phyloP scores from a whole-genome alignment of 2,113 vertebrate genomes.

The Plecotus auritus region DNA sequence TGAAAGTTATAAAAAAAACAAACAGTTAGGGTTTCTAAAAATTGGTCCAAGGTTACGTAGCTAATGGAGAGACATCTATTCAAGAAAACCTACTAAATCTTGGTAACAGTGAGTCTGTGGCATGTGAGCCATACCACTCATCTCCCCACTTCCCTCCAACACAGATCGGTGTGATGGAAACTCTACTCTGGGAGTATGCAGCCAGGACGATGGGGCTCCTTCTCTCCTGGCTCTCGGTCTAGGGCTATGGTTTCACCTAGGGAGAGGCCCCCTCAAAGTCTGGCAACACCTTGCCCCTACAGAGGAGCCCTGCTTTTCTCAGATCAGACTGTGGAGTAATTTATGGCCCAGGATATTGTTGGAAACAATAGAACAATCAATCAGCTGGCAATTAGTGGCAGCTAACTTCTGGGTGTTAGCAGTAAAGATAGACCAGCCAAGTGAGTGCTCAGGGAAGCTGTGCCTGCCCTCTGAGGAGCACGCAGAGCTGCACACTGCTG shows the following conservation, averaged over 20 bases:
- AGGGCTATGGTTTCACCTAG: neutral
- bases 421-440: neutral
- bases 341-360: neutral
- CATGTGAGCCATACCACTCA: neutral
- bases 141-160: fast-evolving
- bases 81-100: neutral
- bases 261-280: neutral
- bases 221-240: neutral
- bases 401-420: neutral
- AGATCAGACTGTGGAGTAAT: neutral
- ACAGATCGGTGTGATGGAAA: neutral
- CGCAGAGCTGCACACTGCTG: neutral
- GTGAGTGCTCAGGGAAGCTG: neutral
- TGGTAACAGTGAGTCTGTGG: neutral
- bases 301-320: neutral
- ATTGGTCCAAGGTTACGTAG: neutral
- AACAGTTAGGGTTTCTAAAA: neutral
- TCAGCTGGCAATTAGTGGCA: neutral
- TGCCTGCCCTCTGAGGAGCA: neutral
- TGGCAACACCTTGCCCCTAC: neutral
- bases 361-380: constrained; percentile 28
- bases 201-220: neutral
- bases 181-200: neutral
- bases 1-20: neutral
- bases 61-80: neutral